A percentile compares a stretch with the other conserved stretches of the same genome.
Conservation (phyloP, 2,888 invertebrate species). For the Neria commutata region DNA sequence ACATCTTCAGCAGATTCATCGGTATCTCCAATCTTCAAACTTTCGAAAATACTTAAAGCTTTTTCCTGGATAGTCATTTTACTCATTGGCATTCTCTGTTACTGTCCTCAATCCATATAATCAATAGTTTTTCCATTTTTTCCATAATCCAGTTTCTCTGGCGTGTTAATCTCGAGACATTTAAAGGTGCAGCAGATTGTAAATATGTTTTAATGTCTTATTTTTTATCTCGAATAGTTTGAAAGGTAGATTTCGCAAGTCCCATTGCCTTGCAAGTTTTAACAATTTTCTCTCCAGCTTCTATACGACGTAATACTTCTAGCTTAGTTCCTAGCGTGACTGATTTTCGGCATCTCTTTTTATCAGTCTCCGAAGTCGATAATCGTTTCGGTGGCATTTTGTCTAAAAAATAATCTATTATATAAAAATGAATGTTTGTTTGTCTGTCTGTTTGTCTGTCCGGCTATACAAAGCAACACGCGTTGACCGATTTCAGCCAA, state of each 20-base stretch:
- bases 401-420: too few relatives aligned
- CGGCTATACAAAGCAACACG: too few relatives aligned
- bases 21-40: neutral
- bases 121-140: constrained; percentile 2
- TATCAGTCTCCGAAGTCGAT: constrained; percentile 12
- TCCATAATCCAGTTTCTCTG: constrained; percentile 2
- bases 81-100: constrained; percentile 8
- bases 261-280: constrained; percentile 14
- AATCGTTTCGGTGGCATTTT: constrained; percentile 23
- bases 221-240: neutral
- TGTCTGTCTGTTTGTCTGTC: too few relatives aligned
- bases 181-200: neutral
- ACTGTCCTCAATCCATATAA: constrained; percentile 16
- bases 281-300: constrained; percentile 2
- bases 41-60: constrained; percentile 17
- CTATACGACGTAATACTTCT: constrained; percentile 5
- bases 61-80: constrained; percentile 11
- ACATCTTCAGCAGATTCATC: constrained; percentile 12
- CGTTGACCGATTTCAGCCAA: too few relatives aligned
- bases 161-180: neutral
- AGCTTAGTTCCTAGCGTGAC: constrained; percentile 4
- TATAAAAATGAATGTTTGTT: too few relatives aligned
- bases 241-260: constrained; percentile 4
- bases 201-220: neutral
- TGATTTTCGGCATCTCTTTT: constrained; percentile 8